Conservation (phyloP, 2,888 invertebrate species). For the Cantharis rustica region DNA sequence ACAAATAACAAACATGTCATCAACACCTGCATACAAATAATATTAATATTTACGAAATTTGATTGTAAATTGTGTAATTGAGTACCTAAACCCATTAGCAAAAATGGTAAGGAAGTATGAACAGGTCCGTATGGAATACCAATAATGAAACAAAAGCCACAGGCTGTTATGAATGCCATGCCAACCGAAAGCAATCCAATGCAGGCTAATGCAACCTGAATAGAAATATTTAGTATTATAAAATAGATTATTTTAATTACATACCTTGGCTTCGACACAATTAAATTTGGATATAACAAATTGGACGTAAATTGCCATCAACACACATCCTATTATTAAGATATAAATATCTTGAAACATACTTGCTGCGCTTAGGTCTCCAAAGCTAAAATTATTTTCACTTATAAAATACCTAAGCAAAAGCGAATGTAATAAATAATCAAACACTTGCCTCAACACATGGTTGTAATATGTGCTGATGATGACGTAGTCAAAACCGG, state of each 20-base stretch:
- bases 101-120: constrained; percentile 80
- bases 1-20: constrained; percentile 86
- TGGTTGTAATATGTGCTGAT: no score
- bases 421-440: no score
- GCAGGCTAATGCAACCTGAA: constrained; percentile 66
- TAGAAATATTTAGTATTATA: not conserved
- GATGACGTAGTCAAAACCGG: no score
- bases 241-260: not conserved
- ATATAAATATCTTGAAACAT: constrained; percentile 77
- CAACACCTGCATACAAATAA: constrained; percentile 61
- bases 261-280: constrained; percentile 73
- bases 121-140: constrained; percentile 80
- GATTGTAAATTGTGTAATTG: not conserved
- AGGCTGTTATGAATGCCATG: constrained; percentile 72
- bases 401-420: no score
- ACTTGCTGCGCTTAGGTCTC: constrained; percentile 71
- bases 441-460: no score
- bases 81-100: constrained; percentile 73
- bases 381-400: constrained; percentile 61
- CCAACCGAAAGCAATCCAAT: constrained; percentile 74
- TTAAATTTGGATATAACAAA: constrained; percentile 75
- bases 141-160: constrained; percentile 72
- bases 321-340: constrained; percentile 66
- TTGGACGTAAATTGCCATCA: constrained; percentile 78
- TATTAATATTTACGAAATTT: not conserved